phyloP scores from a whole-genome alignment of 2,888 invertebrate genomes.

The Stegophylla sp. region DNA sequence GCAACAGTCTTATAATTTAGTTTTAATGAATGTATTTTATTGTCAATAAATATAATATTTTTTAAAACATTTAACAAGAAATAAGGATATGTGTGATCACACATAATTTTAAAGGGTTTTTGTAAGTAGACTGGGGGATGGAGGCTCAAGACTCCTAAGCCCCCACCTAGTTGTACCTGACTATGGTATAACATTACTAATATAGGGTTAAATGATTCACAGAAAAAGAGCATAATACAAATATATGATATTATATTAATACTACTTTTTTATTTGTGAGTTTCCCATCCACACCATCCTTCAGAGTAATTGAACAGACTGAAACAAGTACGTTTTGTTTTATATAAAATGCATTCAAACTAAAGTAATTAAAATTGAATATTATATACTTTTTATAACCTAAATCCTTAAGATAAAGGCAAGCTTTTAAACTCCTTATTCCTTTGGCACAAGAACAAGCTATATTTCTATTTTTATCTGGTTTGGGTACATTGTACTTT shows the following conservation, averaged over 20 bases:
- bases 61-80: no score
- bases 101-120: no score
- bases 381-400: conserved; percentile 53
- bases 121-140: no score
- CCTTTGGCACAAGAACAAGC: conserved; percentile 53
- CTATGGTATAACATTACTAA: no score
- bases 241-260: background rate
- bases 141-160: no score
- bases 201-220: no score
- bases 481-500: conserved; percentile 51
- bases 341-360: background rate
- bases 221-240: no score
- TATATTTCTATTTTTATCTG: conserved; percentile 23
- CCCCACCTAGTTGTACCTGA: no score
- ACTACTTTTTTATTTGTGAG: conserved; percentile 13
- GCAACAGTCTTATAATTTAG: no score
- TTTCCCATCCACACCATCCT: conserved; percentile 52
- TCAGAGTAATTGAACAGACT: conserved; percentile 38
- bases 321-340: background rate
- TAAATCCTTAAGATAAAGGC: background rate
- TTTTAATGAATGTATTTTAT: no score
- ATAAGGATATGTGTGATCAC: no score
- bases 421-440: conserved; percentile 48
- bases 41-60: no score
- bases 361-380: background rate